A percentile compares a stretch with the other conserved stretches of the same genome.
Conservation (phyloP, 2,113 vertebrate species). For the Cyanoderma ruficeps region DNA sequence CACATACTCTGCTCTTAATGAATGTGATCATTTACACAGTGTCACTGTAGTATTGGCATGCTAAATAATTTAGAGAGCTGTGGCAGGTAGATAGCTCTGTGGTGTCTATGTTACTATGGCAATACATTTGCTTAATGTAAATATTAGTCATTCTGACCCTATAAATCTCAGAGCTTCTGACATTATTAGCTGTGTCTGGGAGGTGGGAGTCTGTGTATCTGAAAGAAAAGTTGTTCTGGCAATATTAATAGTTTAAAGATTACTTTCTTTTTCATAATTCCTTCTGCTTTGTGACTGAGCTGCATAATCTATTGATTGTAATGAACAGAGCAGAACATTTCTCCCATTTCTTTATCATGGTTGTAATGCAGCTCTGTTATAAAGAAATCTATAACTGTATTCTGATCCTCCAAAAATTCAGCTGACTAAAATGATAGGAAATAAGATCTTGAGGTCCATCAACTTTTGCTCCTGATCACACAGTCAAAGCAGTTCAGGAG, state of each 20-base stretch:
- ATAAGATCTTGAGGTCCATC: neutral
- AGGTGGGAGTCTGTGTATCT: neutral
- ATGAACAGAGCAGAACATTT: slow-evolving; percentile 26
- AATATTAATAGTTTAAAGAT: slow-evolving; percentile 39
- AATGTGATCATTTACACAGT: slow-evolving; percentile 70
- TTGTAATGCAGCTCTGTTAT: neutral
- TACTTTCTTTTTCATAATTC: slow-evolving; percentile 5
- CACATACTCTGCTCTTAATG: slow-evolving; percentile 58
- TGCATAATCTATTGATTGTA: slow-evolving; percentile 8
- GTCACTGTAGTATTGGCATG: slow-evolving; percentile 64
- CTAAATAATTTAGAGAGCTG: slow-evolving; percentile 76
- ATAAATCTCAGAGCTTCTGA: slow-evolving; percentile 49
- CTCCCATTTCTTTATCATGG: neutral
- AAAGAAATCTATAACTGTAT: neutral
- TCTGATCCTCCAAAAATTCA: slow-evolving; percentile 3
- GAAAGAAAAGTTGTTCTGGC: slow-evolving; percentile 7
- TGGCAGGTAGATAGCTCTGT: slow-evolving; percentile 69
- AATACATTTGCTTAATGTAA: slow-evolving; percentile 75
- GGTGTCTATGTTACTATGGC: slow-evolving; percentile 74
- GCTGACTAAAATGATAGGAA: neutral
- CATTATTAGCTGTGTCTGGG: slow-evolving; percentile 52
- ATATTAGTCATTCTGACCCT: slow-evolving; percentile 67
- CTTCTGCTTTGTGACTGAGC: slow-evolving; percentile 25
- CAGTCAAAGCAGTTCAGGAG: neutral
- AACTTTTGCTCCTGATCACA: neutral